A percentile compares a stretch with the other conserved stretches of the same genome.
These are phyloP conservation scores for Glossophaga mutica DNA, from an alignment of 2,797 vertebrate genomes.

Conservation along the genomic window DNA sequence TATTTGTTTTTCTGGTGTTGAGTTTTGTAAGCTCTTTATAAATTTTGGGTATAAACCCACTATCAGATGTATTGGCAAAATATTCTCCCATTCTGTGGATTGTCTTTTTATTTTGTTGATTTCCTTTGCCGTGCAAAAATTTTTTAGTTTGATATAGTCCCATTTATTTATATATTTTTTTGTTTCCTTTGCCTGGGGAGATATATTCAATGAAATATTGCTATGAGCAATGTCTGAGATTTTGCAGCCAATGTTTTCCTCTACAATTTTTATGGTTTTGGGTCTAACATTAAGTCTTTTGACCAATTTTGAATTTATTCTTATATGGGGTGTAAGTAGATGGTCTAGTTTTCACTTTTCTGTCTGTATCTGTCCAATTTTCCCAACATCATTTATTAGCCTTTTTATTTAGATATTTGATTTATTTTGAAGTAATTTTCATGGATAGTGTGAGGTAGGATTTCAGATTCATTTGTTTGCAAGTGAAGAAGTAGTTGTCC, in stretches of 20 bases:
- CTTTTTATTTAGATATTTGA: neutral
- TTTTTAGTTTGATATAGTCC: neutral
- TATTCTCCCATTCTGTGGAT: neutral
- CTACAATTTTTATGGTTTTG: neutral
- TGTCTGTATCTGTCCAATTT: neutral
- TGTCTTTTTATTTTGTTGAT: neutral
- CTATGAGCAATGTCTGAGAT: neutral
- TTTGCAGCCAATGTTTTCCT: neutral
- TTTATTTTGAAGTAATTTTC: neutral
- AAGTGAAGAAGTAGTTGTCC: neutral
- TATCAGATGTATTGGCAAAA: neutral
- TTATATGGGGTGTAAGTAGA: neutral
- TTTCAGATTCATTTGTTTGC: neutral
- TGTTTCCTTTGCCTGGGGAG: neutral
- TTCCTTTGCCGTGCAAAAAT: neutral
- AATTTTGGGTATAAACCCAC: neutral
- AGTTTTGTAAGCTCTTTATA: neutral
- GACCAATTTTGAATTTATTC: neutral
- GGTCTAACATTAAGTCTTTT: neutral
- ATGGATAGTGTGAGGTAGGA: neutral
- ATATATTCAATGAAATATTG: neutral
- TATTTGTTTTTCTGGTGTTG: neutral
- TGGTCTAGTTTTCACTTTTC: neutral
- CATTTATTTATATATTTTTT: neutral
- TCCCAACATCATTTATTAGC: neutral